Conservation (phyloP, 2,113 vertebrate species). For the Podocnemis expansa region DNA sequence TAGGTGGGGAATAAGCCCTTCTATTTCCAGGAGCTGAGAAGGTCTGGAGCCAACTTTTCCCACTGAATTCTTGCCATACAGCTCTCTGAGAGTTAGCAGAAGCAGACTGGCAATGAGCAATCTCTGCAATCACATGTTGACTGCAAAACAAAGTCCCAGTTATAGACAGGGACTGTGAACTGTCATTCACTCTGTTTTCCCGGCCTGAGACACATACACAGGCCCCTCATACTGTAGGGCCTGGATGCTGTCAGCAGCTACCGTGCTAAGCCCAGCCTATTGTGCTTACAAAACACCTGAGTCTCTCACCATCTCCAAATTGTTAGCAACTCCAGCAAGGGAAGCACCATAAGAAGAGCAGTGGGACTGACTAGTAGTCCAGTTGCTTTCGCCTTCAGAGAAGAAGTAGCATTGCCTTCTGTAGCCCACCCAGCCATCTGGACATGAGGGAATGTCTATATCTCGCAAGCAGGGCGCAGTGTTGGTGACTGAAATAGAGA, state of each 20-base stretch:
- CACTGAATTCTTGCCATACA: not conserved
- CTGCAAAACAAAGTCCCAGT: no score
- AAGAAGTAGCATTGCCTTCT: not conserved
- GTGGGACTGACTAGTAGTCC: not conserved
- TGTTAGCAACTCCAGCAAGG: not conserved
- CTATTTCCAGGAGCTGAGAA: not conserved
- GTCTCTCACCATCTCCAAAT: not conserved
- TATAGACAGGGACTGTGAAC: not conserved
- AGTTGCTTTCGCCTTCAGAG: not conserved
- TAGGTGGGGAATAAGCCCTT: not conserved
- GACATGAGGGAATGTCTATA: not conserved
- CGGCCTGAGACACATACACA: no score
- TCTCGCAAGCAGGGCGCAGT: fast-evolving
- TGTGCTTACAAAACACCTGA: not conserved
- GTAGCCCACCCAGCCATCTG: not conserved
- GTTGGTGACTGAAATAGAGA: not conserved
- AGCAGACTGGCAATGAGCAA: not conserved
- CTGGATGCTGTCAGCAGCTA: not conserved
- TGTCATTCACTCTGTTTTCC: not conserved
- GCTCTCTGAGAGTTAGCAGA: not conserved
- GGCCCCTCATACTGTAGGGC: not conserved
- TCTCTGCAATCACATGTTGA: not conserved
- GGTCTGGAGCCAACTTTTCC: not conserved
- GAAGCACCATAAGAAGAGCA: not conserved
- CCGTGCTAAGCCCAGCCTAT: not conserved